A percentile compares a stretch with the other conserved stretches of the same genome.
These are phyloP conservation scores for Coluber constrictor DNA, from an alignment of 2,797 vertebrate species.

Conservation along the genomic window DNA sequence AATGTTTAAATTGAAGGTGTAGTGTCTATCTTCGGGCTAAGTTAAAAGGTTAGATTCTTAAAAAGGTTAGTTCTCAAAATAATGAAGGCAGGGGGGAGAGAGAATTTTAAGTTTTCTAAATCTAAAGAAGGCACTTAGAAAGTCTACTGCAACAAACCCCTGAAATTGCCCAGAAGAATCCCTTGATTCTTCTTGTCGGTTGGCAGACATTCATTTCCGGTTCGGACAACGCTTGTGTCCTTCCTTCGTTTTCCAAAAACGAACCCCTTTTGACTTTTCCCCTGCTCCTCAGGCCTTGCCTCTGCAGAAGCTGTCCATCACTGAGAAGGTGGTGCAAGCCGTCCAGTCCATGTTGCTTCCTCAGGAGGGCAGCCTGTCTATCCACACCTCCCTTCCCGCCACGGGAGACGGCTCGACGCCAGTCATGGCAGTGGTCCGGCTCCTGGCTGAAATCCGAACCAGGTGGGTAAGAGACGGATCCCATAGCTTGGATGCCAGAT, in stretches of 20 bases:
- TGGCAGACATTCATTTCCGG: constrained; percentile 8
- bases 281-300: constrained; percentile 85
- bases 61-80: constrained; percentile 19
- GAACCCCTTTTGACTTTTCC: constrained; percentile 75
- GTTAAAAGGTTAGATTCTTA: background rate
- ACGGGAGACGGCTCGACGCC: constrained; percentile 96
- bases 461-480: constrained; percentile 73
- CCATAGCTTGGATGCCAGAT: background rate
- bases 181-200: background rate
- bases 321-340: constrained; percentile 98
- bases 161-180: constrained; percentile 14
- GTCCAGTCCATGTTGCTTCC: constrained; percentile 99
- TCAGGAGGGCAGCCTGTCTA: constrained; percentile 98
- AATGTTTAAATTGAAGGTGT: background rate
- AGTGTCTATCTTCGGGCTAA: background rate
- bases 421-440: constrained; percentile 95
- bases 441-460: constrained; percentile 96
- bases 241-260: constrained; percentile 73
- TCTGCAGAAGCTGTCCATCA: constrained; percentile 98
- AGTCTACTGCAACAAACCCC: constrained; percentile 40
- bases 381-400: constrained; percentile 96
- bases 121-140: constrained; percentile 2
- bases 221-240: constrained; percentile 42
- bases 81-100: background rate
- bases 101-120: constrained; percentile 3